Percentiles rank a stretch among this genome's conserved stretches.
These are phyloP conservation scores for Bembecia ichneumoniformis DNA, from an alignment of 2,888 invertebrate species.

Conservation along the genomic window DNA sequence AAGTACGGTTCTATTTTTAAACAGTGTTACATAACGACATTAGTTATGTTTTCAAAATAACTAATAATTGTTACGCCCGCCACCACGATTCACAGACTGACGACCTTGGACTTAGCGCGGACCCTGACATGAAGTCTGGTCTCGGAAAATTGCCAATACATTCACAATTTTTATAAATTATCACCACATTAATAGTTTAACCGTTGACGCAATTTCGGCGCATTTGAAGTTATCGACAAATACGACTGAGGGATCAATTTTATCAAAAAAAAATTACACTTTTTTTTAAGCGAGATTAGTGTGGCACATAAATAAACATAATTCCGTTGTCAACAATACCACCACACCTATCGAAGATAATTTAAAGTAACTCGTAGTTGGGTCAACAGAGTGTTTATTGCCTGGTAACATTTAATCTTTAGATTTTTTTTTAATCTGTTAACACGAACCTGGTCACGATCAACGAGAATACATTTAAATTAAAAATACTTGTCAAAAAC, in stretches of 20 bases:
- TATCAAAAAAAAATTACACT: background rate
- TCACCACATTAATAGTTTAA: too few relatives aligned
- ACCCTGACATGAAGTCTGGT: conserved; percentile 20
- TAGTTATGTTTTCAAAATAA: conserved; percentile 5
- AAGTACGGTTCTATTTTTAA: too few relatives aligned
- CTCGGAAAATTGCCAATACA: conserved; percentile 22
- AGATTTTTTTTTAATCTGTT: too few relatives aligned
- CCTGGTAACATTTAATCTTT: too few relatives aligned
- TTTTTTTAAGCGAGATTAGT: background rate
- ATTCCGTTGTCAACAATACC: background rate
- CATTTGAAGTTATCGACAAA: background rate
- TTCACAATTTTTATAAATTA: background rate
- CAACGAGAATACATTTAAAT: too few relatives aligned
- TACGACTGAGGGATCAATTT: background rate
- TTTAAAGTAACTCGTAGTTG: too few relatives aligned
- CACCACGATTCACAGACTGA: background rate
- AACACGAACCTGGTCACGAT: too few relatives aligned
- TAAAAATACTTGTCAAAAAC: too few relatives aligned
- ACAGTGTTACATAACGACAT: background rate
- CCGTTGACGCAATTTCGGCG: too few relatives aligned
- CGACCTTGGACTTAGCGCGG: conserved; percentile 25
- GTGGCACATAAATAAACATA: background rate
- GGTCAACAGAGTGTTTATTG: too few relatives aligned
- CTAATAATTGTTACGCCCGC: background rate
- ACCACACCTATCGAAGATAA: too few relatives aligned